Evolutionary conservation across 2,113 vertebrate species (phyloP).

Genomic region (Rhea pennata): DNA sequence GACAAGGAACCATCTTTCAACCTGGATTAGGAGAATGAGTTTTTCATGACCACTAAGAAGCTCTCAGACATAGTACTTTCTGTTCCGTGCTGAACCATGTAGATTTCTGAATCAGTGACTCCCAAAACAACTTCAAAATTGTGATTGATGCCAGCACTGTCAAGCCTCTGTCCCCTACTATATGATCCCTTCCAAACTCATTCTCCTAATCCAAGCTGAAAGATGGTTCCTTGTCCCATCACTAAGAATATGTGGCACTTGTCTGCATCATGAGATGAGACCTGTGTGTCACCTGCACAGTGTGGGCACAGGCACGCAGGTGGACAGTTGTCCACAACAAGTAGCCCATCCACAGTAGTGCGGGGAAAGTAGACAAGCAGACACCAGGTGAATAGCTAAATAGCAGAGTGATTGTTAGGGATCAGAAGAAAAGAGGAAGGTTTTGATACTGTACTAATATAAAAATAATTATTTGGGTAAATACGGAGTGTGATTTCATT

Average conservation of each 20-base stretch:
- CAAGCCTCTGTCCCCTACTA: no score
- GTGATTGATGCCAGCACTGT: no score
- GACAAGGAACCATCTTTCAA: no score
- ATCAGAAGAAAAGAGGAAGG: not conserved
- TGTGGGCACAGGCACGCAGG: not conserved
- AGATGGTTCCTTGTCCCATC: not conserved
- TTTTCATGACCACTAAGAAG: no score
- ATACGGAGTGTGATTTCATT: not conserved
- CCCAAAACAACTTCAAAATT: no score
- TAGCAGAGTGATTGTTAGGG: not conserved
- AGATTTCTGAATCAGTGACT: no score
- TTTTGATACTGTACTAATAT: not conserved
- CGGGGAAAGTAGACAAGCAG: not conserved
- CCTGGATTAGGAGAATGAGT: no score
- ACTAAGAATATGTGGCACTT: not conserved
- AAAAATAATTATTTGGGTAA: not conserved
- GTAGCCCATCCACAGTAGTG: accelerated
- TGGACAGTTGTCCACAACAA: not conserved
- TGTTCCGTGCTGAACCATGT: no score
- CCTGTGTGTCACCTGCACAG: accelerated
- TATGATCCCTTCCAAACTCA: no score
- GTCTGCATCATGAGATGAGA: not conserved
- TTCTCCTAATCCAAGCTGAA: not conserved
- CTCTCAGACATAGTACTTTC: no score
- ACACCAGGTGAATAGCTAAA: not conserved